Evolutionary conservation across 2,113 vertebrate genomes (phyloP).

Genomic region (Sceloporus tristichus): DNA sequence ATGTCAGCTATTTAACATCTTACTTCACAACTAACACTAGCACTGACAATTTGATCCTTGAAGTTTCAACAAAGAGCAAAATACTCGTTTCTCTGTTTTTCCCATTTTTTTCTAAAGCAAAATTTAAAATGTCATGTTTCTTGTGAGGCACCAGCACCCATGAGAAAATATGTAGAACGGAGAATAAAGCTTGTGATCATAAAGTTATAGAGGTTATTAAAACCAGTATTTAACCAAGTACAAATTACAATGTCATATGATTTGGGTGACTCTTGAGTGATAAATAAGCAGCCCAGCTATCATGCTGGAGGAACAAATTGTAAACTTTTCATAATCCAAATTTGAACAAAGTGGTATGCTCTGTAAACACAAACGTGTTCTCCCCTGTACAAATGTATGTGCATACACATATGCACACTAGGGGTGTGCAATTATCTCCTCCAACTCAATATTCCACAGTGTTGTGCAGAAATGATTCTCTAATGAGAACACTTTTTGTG

Average conservation of each 20-base stretch:
- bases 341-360: no score
- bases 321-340: background rate
- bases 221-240: background rate
- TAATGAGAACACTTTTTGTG: no score
- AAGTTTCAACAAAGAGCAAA: background rate
- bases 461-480: no score
- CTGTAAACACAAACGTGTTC: no score
- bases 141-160: background rate
- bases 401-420: no score
- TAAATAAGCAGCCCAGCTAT: background rate
- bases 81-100: background rate
- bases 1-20: background rate
- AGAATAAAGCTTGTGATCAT: constrained; percentile 6
- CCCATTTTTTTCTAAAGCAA: background rate
- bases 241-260: background rate
- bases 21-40: background rate
- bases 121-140: constrained; percentile 5
- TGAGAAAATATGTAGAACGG: background rate
- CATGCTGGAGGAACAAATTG: background rate
- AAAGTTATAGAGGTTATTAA: background rate
- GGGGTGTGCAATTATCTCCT: no score
- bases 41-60: background rate
- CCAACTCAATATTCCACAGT: no score
- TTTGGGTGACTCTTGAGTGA: background rate
- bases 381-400: no score